These are phyloP conservation scores for Andrena haemorrhoa DNA, from an alignment of 2,888 invertebrate genomes.

Conservation along the genomic window DNA sequence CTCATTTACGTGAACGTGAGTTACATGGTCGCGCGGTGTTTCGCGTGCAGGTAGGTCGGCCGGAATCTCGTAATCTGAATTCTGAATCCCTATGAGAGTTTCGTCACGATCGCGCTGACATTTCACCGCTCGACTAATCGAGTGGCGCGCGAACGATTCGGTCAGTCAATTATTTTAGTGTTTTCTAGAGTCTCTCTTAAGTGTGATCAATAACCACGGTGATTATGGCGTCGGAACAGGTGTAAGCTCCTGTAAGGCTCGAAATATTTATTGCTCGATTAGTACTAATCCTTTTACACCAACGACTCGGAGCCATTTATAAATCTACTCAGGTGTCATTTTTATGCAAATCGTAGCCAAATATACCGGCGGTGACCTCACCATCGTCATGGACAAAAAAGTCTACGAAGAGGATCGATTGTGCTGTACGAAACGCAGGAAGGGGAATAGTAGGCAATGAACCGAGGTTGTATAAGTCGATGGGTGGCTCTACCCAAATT, in stretches of 20 bases:
- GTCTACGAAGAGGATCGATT: constrained; percentile 13
- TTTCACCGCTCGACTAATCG: not conserved
- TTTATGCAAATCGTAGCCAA: constrained; percentile 1
- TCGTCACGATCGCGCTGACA: constrained; percentile 28
- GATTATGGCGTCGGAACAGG: too few species aligned
- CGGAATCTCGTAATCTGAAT: constrained; percentile 41
- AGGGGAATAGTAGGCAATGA: constrained; percentile 64
- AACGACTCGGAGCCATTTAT: too few species aligned
- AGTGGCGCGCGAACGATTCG: not conserved
- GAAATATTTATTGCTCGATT: not conserved
- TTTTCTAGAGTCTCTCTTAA: too few species aligned
- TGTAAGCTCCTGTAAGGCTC: too few species aligned
- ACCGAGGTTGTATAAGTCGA: constrained; percentile 54
- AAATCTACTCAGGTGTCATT: not conserved
- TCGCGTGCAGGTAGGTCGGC: constrained; percentile 40
- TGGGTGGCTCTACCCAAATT: constrained; percentile 77
- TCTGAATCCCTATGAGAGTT: constrained; percentile 30
- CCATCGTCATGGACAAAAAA: not conserved
- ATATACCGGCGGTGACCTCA: not conserved
- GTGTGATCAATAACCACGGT: too few species aligned
- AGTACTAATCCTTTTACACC: not conserved
- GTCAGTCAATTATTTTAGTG: too few species aligned
- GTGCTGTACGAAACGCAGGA: constrained; percentile 18
- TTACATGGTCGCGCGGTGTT: constrained; percentile 23
- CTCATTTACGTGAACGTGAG: constrained; percentile 55